A percentile compares a stretch with the other conserved stretches of the same genome.
Conservation (phyloP, 2,113 vertebrate species). For the Ranitomeya variabilis region DNA sequence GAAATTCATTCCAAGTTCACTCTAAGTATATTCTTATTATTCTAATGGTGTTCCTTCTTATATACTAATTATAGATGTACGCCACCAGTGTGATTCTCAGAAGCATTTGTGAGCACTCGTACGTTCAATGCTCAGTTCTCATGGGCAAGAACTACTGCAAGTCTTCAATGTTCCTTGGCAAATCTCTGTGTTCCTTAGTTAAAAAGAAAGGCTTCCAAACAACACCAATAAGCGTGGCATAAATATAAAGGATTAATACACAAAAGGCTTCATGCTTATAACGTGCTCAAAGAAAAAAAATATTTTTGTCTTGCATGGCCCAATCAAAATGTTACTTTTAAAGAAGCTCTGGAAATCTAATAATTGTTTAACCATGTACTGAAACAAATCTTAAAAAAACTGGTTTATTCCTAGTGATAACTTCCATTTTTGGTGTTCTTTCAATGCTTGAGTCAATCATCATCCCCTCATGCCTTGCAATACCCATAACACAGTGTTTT, state of each 20-base stretch:
- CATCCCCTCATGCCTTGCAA: no score
- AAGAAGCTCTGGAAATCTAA: not conserved
- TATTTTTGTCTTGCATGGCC: not conserved
- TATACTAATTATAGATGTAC: not conserved
- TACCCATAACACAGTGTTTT: no score
- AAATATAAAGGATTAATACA: not conserved
- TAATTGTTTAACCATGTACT: not conserved
- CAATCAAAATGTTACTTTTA: not conserved
- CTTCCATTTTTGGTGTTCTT: not conserved
- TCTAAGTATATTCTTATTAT: not conserved
- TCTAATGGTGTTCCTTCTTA: not conserved
- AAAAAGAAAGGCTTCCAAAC: not conserved
- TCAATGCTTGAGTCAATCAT: not conserved
- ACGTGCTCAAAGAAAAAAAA: not conserved
- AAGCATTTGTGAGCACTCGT: not conserved
- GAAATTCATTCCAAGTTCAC: not conserved
- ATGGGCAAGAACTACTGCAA: not conserved
- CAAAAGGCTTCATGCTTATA: not conserved
- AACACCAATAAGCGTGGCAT: not conserved
- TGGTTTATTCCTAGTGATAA: no score
- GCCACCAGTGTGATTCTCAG: not conserved
- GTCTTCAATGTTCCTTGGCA: not conserved
- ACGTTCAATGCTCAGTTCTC: not conserved
- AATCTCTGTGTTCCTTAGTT: not conserved
- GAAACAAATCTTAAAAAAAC: not conserved